Evolutionary conservation across 2,797 vertebrate species (phyloP).

Genomic region (Parauchenoglanis ngamensis): DNA sequence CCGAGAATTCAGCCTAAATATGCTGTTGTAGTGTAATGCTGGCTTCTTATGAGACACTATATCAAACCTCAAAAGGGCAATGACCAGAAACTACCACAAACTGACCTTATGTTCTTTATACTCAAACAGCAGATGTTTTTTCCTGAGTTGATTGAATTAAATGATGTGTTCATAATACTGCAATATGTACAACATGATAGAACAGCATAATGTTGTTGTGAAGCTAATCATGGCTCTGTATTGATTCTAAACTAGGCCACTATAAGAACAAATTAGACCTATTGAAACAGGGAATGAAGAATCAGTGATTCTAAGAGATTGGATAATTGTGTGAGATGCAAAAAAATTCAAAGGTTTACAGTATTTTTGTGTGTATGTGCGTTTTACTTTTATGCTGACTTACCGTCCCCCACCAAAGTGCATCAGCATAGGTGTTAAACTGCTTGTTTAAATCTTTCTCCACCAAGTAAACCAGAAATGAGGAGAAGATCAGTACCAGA

Average conservation of each 20-base stretch:
- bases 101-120: conserved; percentile 35
- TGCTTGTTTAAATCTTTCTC: conserved; percentile 95
- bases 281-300: neutral
- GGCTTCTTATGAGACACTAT: conserved; percentile 18
- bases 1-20: conserved; percentile 46
- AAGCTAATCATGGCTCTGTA: neutral
- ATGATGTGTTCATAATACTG: conserved; percentile 43
- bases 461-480: conserved; percentile 97
- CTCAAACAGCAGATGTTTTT: conserved; percentile 30
- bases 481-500: conserved; percentile 98
- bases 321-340: neutral
- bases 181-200: neutral
- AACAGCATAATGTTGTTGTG: neutral
- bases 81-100: conserved; percentile 27
- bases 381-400: conserved; percentile 65
- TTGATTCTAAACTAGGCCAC: neutral
- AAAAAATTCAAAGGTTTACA: neutral
- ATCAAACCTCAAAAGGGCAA: conserved; percentile 23
- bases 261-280: conserved; percentile 1
- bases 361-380: neutral
- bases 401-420: conserved; percentile 98
- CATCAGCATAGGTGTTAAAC: conserved; percentile 96
- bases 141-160: conserved; percentile 28
- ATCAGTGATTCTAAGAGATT: neutral
- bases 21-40: conserved; percentile 23